Evolutionary conservation across 2,113 vertebrate species (phyloP).

Genomic region (Grantiella picta): DNA sequence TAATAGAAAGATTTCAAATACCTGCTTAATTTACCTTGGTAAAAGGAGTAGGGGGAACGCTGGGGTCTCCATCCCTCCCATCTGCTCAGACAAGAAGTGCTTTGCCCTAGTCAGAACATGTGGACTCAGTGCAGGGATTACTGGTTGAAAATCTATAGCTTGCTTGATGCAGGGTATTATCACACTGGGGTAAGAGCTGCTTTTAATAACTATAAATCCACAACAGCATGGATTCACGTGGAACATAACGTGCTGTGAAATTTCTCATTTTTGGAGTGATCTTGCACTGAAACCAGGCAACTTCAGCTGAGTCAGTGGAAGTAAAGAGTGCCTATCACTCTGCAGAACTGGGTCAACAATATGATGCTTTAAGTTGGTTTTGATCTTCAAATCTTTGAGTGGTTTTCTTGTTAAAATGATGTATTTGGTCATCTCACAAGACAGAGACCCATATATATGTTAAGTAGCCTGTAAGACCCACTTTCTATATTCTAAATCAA

Average conservation of each 20-base stretch:
- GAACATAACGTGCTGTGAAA: background rate
- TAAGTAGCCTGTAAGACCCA: background rate
- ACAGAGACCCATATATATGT: background rate
- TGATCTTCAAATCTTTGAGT: background rate
- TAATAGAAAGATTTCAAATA: background rate
- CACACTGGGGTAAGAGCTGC: background rate
- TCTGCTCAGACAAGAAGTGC: background rate
- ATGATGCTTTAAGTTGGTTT: background rate
- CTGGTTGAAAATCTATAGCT: background rate
- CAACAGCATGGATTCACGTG: background rate
- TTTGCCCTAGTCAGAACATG: background rate
- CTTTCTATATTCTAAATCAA: background rate
- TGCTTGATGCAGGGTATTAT: background rate
- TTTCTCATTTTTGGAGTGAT: background rate
- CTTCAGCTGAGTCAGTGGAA: conserved; percentile 1
- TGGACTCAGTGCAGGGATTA: background rate
- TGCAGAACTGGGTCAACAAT: background rate
- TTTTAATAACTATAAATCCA: background rate
- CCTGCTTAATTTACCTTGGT: background rate
- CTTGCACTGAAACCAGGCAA: background rate
- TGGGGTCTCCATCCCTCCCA: background rate
- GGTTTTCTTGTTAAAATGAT: conserved; percentile 8
- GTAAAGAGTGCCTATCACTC: background rate
- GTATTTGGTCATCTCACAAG: background rate
- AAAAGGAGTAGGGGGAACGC: background rate